These are phyloP conservation scores for Adelphocoris suturalis DNA, from an alignment of 2,888 invertebrate genomes.

Conservation along the genomic window DNA sequence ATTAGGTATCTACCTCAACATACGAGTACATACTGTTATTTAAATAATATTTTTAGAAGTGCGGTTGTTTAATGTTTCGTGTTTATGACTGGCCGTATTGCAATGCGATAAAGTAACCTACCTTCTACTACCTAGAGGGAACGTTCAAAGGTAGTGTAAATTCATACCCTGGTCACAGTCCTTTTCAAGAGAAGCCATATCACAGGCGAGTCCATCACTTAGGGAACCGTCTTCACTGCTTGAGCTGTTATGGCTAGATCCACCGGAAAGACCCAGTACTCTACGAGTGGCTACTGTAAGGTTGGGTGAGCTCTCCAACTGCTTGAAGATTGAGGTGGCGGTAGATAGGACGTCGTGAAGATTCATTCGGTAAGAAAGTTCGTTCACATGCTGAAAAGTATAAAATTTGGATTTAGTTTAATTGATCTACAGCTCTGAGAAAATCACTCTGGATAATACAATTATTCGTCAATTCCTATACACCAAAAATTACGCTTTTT, in stretches of 20 bases:
- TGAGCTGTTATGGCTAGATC: conserved; percentile 70
- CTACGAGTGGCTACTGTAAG: conserved; percentile 86
- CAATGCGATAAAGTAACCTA: not conserved
- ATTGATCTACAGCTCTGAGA: too few relatives aligned
- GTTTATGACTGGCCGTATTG: not conserved
- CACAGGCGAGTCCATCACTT: conserved; percentile 56
- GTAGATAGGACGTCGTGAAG: conserved; percentile 89
- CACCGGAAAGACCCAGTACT: conserved; percentile 84
- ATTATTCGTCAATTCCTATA: too few relatives aligned
- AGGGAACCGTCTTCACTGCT: conserved; percentile 71
- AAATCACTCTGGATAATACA: too few relatives aligned
- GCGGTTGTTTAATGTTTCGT: too few relatives aligned
- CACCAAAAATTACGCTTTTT: too few relatives aligned
- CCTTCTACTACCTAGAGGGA: too few relatives aligned
- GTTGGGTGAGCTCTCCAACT: conserved; percentile 85
- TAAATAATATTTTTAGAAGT: too few relatives aligned
- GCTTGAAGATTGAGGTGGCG: conserved; percentile 95
- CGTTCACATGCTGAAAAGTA: conserved; percentile 93
- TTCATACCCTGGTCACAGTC: conserved; percentile 58
- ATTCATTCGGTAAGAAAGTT: conserved; percentile 92
- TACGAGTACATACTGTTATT: too few relatives aligned
- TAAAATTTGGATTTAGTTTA: not conserved
- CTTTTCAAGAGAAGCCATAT: conserved; percentile 29
- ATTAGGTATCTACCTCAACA: too few relatives aligned
- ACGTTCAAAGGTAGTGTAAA: conserved; percentile 36